Conservation (phyloP, 2,888 invertebrate species). For the Anthoptus insignis region DNA sequence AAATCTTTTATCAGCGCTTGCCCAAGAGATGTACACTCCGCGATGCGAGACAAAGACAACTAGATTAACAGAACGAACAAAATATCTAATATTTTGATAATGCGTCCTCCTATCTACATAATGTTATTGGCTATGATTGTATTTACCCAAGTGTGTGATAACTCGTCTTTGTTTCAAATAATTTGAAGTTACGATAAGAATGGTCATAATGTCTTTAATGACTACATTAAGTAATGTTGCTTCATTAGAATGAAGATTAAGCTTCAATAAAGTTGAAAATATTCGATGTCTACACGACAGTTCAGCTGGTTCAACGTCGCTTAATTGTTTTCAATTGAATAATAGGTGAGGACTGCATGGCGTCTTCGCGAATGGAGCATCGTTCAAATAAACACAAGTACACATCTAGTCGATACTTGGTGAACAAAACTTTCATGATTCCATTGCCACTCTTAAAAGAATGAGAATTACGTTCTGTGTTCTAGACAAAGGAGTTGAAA, state of each 20-base stretch:
- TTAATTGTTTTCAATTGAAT: constrained; percentile 30
- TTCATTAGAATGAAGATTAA: background rate
- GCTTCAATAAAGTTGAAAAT: background rate
- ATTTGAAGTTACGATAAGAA: constrained; percentile 59
- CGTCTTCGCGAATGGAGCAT: background rate
- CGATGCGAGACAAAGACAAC: constrained; percentile 69
- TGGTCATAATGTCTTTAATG: constrained; percentile 13
- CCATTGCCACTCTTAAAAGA: too few species aligned
- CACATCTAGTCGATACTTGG: too few species aligned
- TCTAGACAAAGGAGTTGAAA: too few species aligned
- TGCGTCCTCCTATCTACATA: constrained; percentile 66
- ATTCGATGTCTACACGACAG: background rate
- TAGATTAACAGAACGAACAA: constrained; percentile 63
- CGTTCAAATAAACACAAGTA: too few species aligned
- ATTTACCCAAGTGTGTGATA: constrained; percentile 68
- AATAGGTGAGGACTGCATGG: constrained; percentile 14
- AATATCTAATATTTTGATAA: constrained; percentile 61
- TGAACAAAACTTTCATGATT: too few species aligned
- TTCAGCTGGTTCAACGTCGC: background rate
- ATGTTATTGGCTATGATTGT: constrained; percentile 74
- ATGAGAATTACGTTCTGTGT: too few species aligned
- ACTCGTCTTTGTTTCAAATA: constrained; percentile 64
- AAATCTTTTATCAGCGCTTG: constrained; percentile 81
- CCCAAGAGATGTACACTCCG: constrained; percentile 52
- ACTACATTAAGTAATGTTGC: constrained; percentile 11